A percentile compares a stretch with the other conserved stretches of the same genome.
Conservation (phyloP, 1,140 invertebrate genomes). For the Coenobita brevimanus region DNA sequence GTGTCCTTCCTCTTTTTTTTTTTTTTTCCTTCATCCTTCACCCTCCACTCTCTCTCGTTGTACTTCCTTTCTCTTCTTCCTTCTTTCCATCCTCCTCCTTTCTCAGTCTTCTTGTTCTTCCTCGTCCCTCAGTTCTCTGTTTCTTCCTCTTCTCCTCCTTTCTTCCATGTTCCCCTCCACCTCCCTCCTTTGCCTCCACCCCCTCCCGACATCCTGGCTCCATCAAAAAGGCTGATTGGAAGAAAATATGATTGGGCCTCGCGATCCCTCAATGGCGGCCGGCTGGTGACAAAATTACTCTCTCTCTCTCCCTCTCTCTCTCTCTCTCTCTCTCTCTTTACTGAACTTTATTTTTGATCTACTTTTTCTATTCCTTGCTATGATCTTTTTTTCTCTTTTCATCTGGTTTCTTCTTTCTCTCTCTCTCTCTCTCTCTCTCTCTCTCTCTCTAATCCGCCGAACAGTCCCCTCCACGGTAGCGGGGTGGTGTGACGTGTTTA, state of each 20-base stretch:
- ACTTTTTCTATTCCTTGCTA: neutral
- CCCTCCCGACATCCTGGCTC: neutral
- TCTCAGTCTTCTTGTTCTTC: neutral
- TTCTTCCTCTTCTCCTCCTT: neutral
- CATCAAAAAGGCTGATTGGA: too few species aligned
- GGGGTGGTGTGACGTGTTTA: too few species aligned
- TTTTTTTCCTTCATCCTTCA: neutral
- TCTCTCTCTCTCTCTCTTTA: too few species aligned
- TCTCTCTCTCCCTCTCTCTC: neutral
- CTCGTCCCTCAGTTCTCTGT: neutral
- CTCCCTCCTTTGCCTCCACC: neutral
- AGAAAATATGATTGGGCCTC: too few species aligned
- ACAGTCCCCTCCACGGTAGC: too few species aligned
- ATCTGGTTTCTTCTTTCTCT: too few species aligned
- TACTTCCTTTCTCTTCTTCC: neutral
- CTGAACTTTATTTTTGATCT: neutral
- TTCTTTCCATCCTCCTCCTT: neutral
- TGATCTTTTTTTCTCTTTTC: neutral
- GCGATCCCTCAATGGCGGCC: too few species aligned
- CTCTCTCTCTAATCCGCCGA: too few species aligned
- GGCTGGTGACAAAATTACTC: too few species aligned
- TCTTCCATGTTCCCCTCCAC: neutral
- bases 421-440: too few species aligned
- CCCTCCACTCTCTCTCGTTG: neutral
- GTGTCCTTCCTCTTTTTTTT: neutral